Evolutionary conservation across 53 echinoderm and acorn worm genomes (phyloP), one percentile per base, ranked within the genome.

Genomic region (Mesocentrotus franciscanus): DNA sequence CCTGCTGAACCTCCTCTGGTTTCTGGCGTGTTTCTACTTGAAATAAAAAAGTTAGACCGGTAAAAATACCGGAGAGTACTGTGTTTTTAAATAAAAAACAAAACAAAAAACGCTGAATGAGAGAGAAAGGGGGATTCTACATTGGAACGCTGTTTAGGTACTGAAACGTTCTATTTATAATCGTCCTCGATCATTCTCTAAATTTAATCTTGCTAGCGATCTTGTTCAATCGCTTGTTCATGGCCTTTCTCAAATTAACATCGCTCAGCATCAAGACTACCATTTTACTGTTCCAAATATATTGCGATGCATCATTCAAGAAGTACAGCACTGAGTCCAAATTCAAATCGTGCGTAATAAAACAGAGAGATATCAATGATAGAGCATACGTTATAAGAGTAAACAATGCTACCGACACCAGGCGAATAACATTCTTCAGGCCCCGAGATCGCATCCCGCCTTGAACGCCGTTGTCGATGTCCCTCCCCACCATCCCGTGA

Each of bases 241-340:
- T 72, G 26, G 72, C 72, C 72, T 27, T 72, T 72, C 27, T 72
- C 26, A 72, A 26, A 16, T 29, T 72, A 11, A 72, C 72, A 72
- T 72, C 72, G 29, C 72, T 72, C 26, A 72, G 26, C 29, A 72
- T 72, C 72, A 72, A 29, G 10, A 72, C 72, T 72, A 72, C 72
- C 72, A 72, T 72, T 72, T 72, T 72, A 72, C 72, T 72, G 27
- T 72, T 72, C 72, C 72, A 72, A 72, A 72, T 10, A 29, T 72
- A 72, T 20, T 72, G 72, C 18, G 72, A n/a, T 20, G 27, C 29
- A 27, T 72, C 72, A 20, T 27, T 72, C 26, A 72, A 8, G 72
- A 72, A 8, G 29, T n/a, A 72, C 26, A 72, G 10, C 27, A 29
- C 64, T 64, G 12, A 4, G 18, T 72, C 72, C 10, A 72, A 26